Evolutionary conservation across 2,888 invertebrate genomes (phyloP), one percentile per base, ranked within the genome.

Genomic region (Parnassius orleans): DNA sequence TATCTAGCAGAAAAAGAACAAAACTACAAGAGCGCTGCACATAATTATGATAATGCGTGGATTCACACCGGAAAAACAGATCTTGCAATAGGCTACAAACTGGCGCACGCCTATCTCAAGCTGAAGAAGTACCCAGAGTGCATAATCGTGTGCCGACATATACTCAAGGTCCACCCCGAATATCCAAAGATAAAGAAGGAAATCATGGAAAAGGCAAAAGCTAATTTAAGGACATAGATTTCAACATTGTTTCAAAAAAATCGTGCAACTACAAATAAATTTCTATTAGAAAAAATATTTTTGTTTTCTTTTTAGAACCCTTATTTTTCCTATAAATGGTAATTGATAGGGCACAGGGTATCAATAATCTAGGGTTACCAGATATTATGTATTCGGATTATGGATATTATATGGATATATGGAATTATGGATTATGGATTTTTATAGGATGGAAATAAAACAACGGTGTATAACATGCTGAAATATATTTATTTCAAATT

Each of bases 151-250:
- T 97, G 97, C 68, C 65, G 98, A 69, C 94, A 96, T 75, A 96
- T 98, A 10, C 83, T 98, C 50, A 94, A 93, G 69, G 90, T 93
- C 41, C 96, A 95, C 81, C 97, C 98, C 0, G 97, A 98, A 67
- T 98, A 98, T 84, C 96, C 97, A 0, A 96, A 97, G 74, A 96
- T 99, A 55, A 95, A 94, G 69, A 98, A 98, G 80, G 99, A 99
- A 72, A 96, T 99, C 70, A 90, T 99, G 68, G 98, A 99, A 70
- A 99, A 99, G 78, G 95, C 96, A 44, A 93, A 96, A 69, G 93
- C 92, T 73, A 95, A 95, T 87, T 91, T 97, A 70, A 92, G 96
- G 68, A 93, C 95, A 1, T 96, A 73, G 67, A 12, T 15, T 42
- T n/a, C 19, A 47, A n/a, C 12, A 14, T 43, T 19, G 10, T 12